Conservation (phyloP, 2,113 vertebrate species). For the Ailurus styani region DNA sequence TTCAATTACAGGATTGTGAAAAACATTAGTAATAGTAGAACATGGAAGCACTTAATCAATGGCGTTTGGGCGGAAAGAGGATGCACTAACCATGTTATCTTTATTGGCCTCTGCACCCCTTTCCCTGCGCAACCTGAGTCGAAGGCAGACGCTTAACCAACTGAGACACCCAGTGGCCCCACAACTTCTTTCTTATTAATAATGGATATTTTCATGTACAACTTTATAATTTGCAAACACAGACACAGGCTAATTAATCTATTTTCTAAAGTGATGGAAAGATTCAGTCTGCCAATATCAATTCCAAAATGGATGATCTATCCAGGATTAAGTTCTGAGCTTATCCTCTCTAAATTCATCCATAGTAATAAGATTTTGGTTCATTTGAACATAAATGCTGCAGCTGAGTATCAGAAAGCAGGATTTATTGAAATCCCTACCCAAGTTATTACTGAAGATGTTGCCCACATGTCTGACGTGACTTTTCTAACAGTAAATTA, state of each 20-base stretch:
- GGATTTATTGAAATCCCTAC: constrained; percentile 50
- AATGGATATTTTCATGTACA: not conserved
- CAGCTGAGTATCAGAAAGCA: not conserved
- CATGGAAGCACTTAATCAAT: not conserved
- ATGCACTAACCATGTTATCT: not conserved
- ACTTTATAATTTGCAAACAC: constrained; percentile 29
- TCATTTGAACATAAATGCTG: constrained; percentile 56
- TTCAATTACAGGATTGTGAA: not conserved
- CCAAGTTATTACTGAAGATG: constrained; percentile 34
- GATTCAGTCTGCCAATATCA: not conserved
- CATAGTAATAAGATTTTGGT: constrained; percentile 30
- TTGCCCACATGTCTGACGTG: not conserved
- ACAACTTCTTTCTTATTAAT: not conserved
- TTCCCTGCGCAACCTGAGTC: not conserved
- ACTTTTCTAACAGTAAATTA: constrained; percentile 40
- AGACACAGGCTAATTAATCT: constrained; percentile 26
- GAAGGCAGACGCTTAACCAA: not conserved
- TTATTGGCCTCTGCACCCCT: no score
- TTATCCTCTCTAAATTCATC: constrained; percentile 40
- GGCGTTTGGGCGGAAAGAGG: not conserved
- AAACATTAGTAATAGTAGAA: not conserved
- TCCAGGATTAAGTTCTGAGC: constrained; percentile 37
- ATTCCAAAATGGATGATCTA: not conserved
- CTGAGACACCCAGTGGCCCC: not conserved
- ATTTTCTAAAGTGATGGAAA: constrained; percentile 37